A percentile compares a stretch with the other conserved stretches of the same genome.
Evolutionary conservation across 1,140 invertebrate species (phyloP).

Genomic region (Drosophila setifemur): DNA sequence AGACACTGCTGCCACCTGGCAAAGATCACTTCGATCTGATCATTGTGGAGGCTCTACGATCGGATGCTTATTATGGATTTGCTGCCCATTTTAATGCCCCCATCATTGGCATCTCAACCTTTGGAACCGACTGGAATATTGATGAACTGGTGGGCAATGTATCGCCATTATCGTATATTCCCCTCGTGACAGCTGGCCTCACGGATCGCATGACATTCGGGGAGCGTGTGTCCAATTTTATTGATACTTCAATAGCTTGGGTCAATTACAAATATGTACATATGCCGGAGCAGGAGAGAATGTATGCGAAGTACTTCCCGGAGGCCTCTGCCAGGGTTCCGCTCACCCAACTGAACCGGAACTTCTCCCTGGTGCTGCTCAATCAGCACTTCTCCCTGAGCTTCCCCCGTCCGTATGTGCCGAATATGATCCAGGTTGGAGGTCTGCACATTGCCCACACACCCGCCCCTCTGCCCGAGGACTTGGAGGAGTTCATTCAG

Average conservation of each 20-base stretch:
- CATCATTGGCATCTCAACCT: constrained; percentile 72
- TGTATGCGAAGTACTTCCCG: constrained; percentile 77
- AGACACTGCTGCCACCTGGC: constrained; percentile 34
- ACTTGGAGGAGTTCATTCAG: constrained; percentile 84
- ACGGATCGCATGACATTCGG: constrained; percentile 82
- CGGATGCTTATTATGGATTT: constrained; percentile 67
- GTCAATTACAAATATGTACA: constrained; percentile 37
- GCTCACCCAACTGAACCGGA: constrained; percentile 70
- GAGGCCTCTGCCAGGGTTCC: constrained; percentile 74
- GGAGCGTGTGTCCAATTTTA: constrained; percentile 81
- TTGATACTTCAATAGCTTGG: constrained; percentile 38
- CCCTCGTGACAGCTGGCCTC: constrained; percentile 57
- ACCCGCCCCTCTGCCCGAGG: constrained; percentile 76
- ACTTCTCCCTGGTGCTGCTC: constrained; percentile 83
- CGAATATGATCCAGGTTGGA: constrained; percentile 85
- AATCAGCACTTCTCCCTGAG: constrained; percentile 84
- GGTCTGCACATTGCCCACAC: constrained; percentile 83
- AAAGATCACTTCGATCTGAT: constrained; percentile 59
- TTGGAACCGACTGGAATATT: constrained; percentile 64
- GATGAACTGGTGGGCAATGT: constrained; percentile 80
- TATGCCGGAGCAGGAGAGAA: constrained; percentile 59
- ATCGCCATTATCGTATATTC: constrained; percentile 74
- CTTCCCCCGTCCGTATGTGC: constrained; percentile 83
- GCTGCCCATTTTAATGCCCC: constrained; percentile 72
- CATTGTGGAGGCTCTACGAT: constrained; percentile 54